Evolutionary conservation across 2,888 invertebrate species (phyloP), one percentile per base, ranked within the genome.

Genomic region (Athalia rosae): DNA sequence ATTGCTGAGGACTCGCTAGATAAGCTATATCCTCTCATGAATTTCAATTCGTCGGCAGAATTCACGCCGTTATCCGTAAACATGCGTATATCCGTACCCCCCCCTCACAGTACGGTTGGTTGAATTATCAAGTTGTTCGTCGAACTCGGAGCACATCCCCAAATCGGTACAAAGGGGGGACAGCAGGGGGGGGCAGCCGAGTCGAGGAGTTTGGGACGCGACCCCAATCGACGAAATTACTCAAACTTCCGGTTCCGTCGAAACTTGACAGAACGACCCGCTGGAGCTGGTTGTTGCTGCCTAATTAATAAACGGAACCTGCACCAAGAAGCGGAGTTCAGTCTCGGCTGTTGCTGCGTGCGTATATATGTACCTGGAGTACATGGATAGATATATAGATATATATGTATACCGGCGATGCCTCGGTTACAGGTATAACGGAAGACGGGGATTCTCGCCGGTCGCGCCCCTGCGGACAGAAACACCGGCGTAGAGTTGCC

Each of bases 81-180:
- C 28, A 28, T 28, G 28, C 28, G 28, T 28, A 28, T 28, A 28
- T 28, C 28, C 28, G 28, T 28, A 2, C 28, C 28, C 28, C 28
- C 28, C 28, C 28, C n/a, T n/a, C n/a, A n/a, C n/a, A n/a, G 28
- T 28, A 28, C 28, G 28, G 28, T 28, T 53, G n/a, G n/a, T 11
- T 9, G 11, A 53, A 50, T 67, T 15, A 50, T n/a, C 67, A n/a
- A 67, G 67, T 67, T 53, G 67, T 67, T 67, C 53, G n/a, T 45
- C 53, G 9, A 67, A 67, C 67, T 67, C 50, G 47, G 7, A 53
- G 11, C 53, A 6, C 53, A n/a, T 53, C 11, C 11, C 47, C 64
- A 7, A 0, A 6, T 53, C 11, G 11, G 53, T 3, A 4, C 50
- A 4, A 4, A 9, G 50, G 6, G 11, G 9, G 48, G 13, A 15